Conservation (phyloP, 1,140 invertebrate genomes). For the Caenorhabditis remanei region DNA sequence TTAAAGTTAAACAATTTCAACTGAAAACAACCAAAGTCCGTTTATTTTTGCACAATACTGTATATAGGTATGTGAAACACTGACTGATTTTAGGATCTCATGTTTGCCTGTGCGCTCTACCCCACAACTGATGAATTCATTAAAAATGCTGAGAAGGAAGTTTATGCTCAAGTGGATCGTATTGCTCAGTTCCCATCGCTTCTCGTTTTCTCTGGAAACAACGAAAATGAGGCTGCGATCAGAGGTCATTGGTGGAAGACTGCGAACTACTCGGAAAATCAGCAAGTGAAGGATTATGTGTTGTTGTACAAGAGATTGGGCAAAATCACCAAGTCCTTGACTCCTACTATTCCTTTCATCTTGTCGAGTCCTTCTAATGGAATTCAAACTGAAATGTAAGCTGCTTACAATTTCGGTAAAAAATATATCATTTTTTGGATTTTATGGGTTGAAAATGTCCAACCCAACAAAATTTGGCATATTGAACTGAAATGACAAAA, state of each 20-base stretch:
- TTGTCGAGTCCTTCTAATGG: constrained; percentile 94
- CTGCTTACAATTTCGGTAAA: no score
- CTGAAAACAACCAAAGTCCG: background rate
- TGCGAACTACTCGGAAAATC: constrained; percentile 66
- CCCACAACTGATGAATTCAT: constrained; percentile 86
- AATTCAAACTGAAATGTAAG: constrained; percentile 81
- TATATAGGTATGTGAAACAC: no score
- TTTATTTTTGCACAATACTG: constrained; percentile 6
- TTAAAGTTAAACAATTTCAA: background rate
- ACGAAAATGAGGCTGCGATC: constrained; percentile 95
- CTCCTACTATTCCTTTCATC: constrained; percentile 83
- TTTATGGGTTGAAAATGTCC: no score
- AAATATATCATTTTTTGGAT: no score
- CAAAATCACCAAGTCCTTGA: constrained; percentile 81
- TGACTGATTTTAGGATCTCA: constrained; percentile 83
- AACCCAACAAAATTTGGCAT: no score
- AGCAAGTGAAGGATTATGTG: constrained; percentile 84
- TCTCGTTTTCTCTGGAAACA: constrained; percentile 90
- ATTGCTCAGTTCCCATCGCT: constrained; percentile 91
- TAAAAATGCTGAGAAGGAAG: constrained; percentile 84
- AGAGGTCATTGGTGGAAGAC: constrained; percentile 69
- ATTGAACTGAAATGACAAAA: no score
- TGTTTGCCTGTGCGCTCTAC: constrained; percentile 97
- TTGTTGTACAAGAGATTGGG: constrained; percentile 87
- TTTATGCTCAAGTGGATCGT: constrained; percentile 87